Evolutionary conservation across 1,140 invertebrate genomes (phyloP).

Genomic region (Myzus persicae): DNA sequence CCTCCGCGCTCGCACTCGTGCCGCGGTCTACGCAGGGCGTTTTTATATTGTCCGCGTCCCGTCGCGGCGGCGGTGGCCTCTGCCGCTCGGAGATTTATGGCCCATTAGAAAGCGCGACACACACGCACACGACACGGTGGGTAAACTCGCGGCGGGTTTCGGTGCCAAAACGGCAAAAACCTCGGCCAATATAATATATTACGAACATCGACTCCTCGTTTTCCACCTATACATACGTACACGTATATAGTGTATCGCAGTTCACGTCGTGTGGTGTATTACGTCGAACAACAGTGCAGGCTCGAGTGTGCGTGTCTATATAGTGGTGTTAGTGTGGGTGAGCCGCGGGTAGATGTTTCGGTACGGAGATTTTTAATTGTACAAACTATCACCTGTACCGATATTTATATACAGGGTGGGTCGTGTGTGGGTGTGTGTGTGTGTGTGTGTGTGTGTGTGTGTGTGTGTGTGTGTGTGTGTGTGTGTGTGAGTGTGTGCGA

Average conservation of each 20-base stretch:
- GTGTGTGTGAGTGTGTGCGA: too few relatives aligned
- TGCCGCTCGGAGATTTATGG: constrained; percentile 18
- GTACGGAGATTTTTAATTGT: constrained; percentile 8
- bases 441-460: too few relatives aligned
- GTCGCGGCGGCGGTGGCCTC: not conserved
- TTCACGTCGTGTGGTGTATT: not conserved
- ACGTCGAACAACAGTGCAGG: not conserved
- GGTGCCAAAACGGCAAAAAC: constrained; percentile 46
- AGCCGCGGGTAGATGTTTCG: not conserved
- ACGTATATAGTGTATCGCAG: not conserved
- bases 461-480: too few relatives aligned
- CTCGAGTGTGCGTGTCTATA: too few relatives aligned
- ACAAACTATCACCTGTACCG: not conserved
- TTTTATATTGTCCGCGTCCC: constrained; percentile 43
- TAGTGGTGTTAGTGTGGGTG: too few relatives aligned
- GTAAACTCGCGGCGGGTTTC: constrained; percentile 22
- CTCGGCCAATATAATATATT: constrained; percentile 37
- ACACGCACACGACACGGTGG: not conserved
- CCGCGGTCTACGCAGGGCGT: not conserved
- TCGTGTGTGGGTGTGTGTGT: not conserved
- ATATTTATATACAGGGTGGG: not conserved
- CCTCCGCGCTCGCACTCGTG: not conserved
- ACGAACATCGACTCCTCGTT: not conserved
- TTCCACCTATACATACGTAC: not conserved
- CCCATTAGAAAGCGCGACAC: constrained; percentile 48